Evolutionary conservation across 2,888 invertebrate genomes (phyloP).

Genomic region (Drosophila stalkeri): DNA sequence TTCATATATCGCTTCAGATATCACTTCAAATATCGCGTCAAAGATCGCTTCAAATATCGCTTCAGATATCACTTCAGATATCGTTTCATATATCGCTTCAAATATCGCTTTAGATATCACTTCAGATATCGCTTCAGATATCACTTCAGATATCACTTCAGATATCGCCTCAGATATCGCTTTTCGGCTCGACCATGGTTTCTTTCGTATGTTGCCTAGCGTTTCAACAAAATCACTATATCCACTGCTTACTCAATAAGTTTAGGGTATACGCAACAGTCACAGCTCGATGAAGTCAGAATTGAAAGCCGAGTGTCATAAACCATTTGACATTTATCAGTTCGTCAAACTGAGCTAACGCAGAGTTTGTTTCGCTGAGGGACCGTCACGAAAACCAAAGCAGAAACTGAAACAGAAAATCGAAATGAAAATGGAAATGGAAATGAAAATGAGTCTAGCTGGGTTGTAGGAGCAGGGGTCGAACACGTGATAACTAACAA

Average conservation of each 20-base stretch:
- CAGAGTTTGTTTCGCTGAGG: conserved; percentile 16
- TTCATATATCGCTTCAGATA: too few species aligned
- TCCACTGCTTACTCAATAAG: neutral
- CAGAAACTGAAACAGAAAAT: conserved; percentile 6
- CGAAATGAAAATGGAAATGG: conserved; percentile 21
- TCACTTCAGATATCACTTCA: too few species aligned
- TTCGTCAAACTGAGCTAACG: conserved; percentile 64
- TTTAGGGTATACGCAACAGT: neutral
- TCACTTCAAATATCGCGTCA: too few species aligned
- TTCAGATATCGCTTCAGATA: too few species aligned
- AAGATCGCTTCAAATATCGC: too few species aligned
- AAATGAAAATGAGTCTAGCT: conserved; percentile 4
- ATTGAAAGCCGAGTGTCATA: conserved; percentile 42
- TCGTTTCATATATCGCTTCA: too few species aligned
- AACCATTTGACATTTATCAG: conserved; percentile 68
- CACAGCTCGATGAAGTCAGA: conserved; percentile 8
- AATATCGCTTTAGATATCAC: too few species aligned
- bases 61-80: too few species aligned
- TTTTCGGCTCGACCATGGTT: too few species aligned
- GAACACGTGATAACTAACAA: conserved; percentile 28
- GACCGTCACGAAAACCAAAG: conserved; percentile 7
- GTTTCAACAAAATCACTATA: neutral
- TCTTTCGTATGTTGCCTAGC: too few species aligned
- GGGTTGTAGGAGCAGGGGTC: neutral
- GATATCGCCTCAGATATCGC: too few species aligned